phyloP scores from a whole-genome alignment of 2,797 vertebrate genomes.

The Girardinus metallicus region DNA sequence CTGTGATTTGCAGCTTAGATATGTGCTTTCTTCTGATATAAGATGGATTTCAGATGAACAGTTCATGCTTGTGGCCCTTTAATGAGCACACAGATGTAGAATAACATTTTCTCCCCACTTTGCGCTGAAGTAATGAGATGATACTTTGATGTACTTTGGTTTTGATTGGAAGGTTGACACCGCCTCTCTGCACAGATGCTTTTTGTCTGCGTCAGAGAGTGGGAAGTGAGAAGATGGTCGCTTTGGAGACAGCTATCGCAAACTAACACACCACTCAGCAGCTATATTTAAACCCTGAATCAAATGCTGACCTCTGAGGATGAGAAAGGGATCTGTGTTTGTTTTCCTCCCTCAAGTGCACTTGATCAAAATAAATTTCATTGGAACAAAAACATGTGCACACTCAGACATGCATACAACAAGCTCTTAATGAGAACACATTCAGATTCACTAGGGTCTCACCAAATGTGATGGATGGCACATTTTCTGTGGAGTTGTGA shows the following conservation, averaged over 20 bases:
- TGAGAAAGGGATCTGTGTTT: not conserved
- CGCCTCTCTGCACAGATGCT: constrained; percentile 49
- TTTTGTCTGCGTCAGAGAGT: constrained; percentile 60
- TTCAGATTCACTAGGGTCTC: constrained; percentile 4
- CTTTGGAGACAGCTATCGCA: constrained; percentile 68
- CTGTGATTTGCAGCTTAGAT: not conserved
- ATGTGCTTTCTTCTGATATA: not conserved
- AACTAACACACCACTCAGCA: constrained; percentile 44
- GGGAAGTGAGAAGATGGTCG: constrained; percentile 67
- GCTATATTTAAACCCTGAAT: constrained; percentile 60
- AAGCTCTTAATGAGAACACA: constrained; percentile 18
- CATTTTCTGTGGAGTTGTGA: constrained; percentile 11
- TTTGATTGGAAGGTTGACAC: constrained; percentile 56
- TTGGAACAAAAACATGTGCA: not conserved
- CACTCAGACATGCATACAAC: not conserved
- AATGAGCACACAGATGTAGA: constrained; percentile 25
- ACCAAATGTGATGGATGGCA: constrained; percentile 1
- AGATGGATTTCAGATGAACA: not conserved
- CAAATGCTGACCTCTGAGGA: constrained; percentile 27
- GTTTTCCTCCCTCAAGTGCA: not conserved
- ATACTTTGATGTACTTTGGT: constrained; percentile 39
- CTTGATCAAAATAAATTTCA: not conserved
- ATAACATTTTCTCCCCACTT: constrained; percentile 25
- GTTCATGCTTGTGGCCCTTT: not conserved
- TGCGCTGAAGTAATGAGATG: constrained; percentile 49